Evolutionary conservation across 2,888 invertebrate genomes (phyloP), one percentile per base, ranked within the genome.

Genomic region (Synanthedon andrenaeformis): DNA sequence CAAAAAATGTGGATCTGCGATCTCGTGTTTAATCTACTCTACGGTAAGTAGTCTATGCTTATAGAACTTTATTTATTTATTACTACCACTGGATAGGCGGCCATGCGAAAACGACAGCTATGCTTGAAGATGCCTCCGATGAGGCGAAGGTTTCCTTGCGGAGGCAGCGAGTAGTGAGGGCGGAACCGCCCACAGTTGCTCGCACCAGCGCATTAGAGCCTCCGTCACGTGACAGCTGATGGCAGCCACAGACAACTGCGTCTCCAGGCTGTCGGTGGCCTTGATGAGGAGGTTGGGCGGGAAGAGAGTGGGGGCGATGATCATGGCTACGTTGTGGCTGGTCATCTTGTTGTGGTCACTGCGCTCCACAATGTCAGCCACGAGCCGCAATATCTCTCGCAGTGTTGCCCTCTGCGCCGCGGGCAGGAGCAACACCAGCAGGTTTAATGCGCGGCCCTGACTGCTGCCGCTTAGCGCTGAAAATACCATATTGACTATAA

Each of bases 231-330:
- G 92, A 71, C 96, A 96, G 65, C 95, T 96, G 66, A 94, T 92
- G 4, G 96, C 96, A 0, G 97, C 97, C 78, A 95, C 92, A 59
- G 93, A 93, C 4, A 95, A 90, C 76, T 95, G 94, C 50, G 91
- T 92, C 66, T 90, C 91, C 66, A 94, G 88, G 59, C 83, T 82
- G 71, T 88, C 88, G 48, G 85, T 91, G 82, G 68, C 89, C 88
- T 84, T 92, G 89, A 82, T 92, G 86, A 69, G 88, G 71, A 67
- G 90, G 89, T 86, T 92, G 60, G 94, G 94, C 57, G 94, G 94
- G 73, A 95, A 95, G 62, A 97, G 90, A 54, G 97, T 96, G n/a
- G 97, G 97, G 13, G 97, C 97, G 62, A 97, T 94, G 64, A 97
- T 97, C 92, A 96, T 96, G 41, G 97, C 94, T 45, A 97, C 96